Evolutionary conservation across 2,113 vertebrate species (phyloP).

Genomic region (Podiceps cristatus): DNA sequence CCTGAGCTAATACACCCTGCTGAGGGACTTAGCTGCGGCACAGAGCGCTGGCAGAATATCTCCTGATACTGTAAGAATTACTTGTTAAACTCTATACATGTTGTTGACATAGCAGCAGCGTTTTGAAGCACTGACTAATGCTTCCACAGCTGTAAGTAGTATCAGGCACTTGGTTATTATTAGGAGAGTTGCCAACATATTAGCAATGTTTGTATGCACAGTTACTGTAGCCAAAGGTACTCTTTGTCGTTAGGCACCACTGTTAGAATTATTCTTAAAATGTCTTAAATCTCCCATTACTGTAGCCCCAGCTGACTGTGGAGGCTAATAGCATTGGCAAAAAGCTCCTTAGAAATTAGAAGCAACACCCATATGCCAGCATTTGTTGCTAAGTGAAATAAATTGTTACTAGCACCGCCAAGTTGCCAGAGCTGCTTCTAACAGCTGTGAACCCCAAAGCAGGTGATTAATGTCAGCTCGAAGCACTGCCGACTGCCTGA

Average conservation of each 20-base stretch:
- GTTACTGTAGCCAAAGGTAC: background rate
- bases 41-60: background rate
- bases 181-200: background rate
- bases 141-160: conserved; percentile 30
- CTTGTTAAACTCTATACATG: conserved; percentile 5
- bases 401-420: conserved; percentile 7
- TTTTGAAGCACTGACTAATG: conserved; percentile 32
- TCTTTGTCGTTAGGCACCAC: background rate
- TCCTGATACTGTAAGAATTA: background rate
- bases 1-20: conserved; percentile 21
- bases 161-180: conserved; percentile 12
- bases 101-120: conserved; percentile 4
- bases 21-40: background rate
- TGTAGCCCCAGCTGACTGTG: background rate
- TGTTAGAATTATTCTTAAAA: background rate
- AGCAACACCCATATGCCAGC: background rate
- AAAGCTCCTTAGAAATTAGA: conserved; percentile 23
- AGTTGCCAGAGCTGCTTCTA: background rate
- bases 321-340: background rate
- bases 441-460: conserved; percentile 33
- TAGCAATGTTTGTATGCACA: background rate
- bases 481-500: background rate
- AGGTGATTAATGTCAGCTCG: background rate
- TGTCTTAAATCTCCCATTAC: background rate
- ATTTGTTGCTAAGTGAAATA: conserved; percentile 47